phyloP scores from a whole-genome alignment of 2,797 vertebrate genomes.

The Fistularia commersonii region DNA sequence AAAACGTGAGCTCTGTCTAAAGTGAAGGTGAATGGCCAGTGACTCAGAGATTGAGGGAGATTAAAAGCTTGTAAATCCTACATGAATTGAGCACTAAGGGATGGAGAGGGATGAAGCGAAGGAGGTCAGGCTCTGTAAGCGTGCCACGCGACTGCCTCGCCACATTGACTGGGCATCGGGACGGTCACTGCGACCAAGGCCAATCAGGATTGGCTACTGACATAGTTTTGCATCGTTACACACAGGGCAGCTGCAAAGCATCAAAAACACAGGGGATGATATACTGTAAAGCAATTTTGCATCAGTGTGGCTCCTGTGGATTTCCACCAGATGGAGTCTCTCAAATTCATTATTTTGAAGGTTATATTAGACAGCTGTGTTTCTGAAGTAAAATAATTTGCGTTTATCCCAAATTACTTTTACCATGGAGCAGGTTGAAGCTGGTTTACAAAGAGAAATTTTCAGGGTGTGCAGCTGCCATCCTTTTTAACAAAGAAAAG shows the following conservation, averaged over 20 bases:
- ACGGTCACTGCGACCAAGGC: conserved; percentile 14
- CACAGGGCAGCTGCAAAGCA: conserved; percentile 3
- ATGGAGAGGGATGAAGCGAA: conserved; percentile 24
- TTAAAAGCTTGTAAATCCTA: conserved; percentile 59
- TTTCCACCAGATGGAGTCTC: not conserved
- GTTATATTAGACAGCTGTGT: no score
- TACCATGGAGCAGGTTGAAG: no score
- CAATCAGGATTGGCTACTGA: conserved; percentile 19
- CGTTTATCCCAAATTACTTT: no score
- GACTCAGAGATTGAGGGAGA: conserved; percentile 46
- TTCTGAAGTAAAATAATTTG: no score
- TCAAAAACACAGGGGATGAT: conserved; percentile 21
- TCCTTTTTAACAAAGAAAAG: no score
- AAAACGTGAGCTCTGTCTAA: conserved; percentile 8
- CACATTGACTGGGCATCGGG: conserved; percentile 28
- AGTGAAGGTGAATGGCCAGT: conserved; percentile 31
- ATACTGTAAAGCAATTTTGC: conserved; percentile 6
- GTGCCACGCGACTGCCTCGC: conserved; percentile 36
- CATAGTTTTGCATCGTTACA: conserved; percentile 28
- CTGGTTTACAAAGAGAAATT: no score
- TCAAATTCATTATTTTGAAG: not conserved
- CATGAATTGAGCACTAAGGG: conserved; percentile 50
- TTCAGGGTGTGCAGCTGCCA: no score
- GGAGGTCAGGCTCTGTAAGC: conserved; percentile 42
- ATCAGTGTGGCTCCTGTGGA: not conserved